Base-by-base conservation (phyloP, 1,140 invertebrate species). In the Yoshiicerus persimilis region DNA sequence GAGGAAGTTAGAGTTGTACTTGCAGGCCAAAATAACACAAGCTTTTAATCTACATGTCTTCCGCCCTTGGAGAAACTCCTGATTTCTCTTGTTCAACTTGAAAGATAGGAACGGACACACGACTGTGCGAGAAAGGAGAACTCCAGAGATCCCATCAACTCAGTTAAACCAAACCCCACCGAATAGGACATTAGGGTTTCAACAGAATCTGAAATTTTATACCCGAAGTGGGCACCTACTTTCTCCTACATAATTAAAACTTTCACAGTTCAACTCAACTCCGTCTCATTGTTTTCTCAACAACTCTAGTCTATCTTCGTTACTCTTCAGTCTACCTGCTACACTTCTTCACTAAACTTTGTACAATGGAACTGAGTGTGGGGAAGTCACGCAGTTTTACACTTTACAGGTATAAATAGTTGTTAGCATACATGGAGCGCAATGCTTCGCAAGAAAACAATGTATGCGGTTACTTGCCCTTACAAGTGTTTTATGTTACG, bases 31-130 rank as follows among this genome's bases (percentile, higher is more conserved):
- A 70, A 70, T 70, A 25, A 70, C 64, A 70, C 64, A 25, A 70
- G 64, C 64, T 70, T 70, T 70, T 70, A 70, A 70, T 70, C 64
- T 70, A 70, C 64, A 70, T 70, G 64, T 70, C 64, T 70, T 70
- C 64, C 64, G 64, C 25, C 64, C 23, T 70, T 30, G 25, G 64
- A 70, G 27, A 70, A 70, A 25, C 25, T 70, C 27, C 27, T 70
- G 64, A 30, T 70, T 70, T 70, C 64, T 70, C 64, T 70, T 70
- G 64, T 70, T 70, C 64, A 27, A 70, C 64, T 70, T 70, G 4
- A 70, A 70, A 70, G 27, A 70, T 70, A 30, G 23, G 27, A 25
- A 70, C 25, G 64, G 25, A 30, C 23, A 30, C 9, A 70, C 6
- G 64, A n/a, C 9, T 70, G 23, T 16, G 20, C 47, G 20, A 56